phyloP scores from a whole-genome alignment of 2,888 invertebrate genomes.

The Harpalus rubripes region DNA sequence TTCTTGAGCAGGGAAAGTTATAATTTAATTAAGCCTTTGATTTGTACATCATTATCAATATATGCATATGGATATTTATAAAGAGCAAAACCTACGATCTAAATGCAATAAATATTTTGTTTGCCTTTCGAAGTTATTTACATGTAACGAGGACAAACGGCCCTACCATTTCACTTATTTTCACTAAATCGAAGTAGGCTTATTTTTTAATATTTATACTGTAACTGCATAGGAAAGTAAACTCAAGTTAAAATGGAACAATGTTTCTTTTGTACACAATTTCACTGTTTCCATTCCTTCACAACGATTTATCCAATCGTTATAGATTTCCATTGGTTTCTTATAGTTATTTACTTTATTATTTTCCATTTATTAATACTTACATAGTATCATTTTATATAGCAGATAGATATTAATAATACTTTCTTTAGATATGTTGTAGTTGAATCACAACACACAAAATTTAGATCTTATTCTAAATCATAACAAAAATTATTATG shows the following conservation, averaged over 20 bases:
- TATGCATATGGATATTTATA: neutral
- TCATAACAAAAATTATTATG: too few relatives aligned
- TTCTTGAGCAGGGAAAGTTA: neutral
- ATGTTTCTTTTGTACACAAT: neutral
- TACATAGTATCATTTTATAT: too few relatives aligned
- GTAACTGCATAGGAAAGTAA: slow-evolving; percentile 16
- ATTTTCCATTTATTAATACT: too few relatives aligned
- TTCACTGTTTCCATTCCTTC: too few relatives aligned
- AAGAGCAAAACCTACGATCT: slow-evolving; percentile 18
- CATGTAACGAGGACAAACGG: slow-evolving; percentile 25
- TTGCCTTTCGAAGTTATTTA: slow-evolving; percentile 25
- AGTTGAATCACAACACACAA: too few relatives aligned
- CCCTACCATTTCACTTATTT: slow-evolving; percentile 29
- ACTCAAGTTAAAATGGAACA: slow-evolving; percentile 24
- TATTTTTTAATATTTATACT: slow-evolving; percentile 33
- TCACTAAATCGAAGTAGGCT: slow-evolving; percentile 49
- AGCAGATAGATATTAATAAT: too few relatives aligned
- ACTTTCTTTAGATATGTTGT: too few relatives aligned
- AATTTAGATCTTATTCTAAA: too few relatives aligned
- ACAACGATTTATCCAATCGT: too few relatives aligned
- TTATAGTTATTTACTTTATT: too few relatives aligned
- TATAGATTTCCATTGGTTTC: too few relatives aligned
- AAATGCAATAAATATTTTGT: slow-evolving; percentile 32
- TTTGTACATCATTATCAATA: slow-evolving; percentile 1
- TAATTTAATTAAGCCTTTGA: neutral